These are phyloP conservation scores for Daboia siamensis DNA, from an alignment of 2,113 vertebrate species.

Conservation along the genomic window DNA sequence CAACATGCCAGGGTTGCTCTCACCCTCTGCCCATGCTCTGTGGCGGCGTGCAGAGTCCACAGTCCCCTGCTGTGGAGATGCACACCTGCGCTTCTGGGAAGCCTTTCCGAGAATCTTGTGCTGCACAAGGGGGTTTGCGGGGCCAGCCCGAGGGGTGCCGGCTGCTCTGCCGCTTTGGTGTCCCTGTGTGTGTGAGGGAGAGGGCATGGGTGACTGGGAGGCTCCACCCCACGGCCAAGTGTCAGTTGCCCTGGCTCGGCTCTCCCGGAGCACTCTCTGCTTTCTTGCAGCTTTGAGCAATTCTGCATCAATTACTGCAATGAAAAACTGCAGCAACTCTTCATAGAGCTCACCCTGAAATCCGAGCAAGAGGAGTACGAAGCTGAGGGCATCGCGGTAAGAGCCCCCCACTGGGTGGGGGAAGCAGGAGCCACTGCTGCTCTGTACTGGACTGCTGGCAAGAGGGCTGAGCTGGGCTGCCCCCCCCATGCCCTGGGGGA, in stretches of 20 bases:
- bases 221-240: not conserved
- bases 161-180: not conserved
- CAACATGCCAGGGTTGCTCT: not conserved
- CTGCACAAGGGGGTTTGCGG: not conserved
- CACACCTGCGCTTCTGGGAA: not conserved
- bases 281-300: conserved; percentile 87
- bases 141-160: not conserved
- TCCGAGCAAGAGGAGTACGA: conserved; percentile 98
- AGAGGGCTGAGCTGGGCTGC: not conserved
- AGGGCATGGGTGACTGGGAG: not conserved
- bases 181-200: not conserved
- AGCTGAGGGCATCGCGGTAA: conserved; percentile 93
- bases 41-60: not conserved
- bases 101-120: not conserved
- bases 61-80: not conserved
- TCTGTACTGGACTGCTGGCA: not conserved
- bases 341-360: conserved; percentile 95
- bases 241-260: not conserved
- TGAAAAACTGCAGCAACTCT: conserved; percentile 96
- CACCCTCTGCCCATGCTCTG: fast-evolving
- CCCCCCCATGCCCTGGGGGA: not conserved
- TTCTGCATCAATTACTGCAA: conserved; percentile 99
- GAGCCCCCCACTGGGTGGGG: conserved; percentile 19
- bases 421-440: no score
- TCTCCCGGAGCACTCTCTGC: not conserved